Evolutionary conservation across 2,888 invertebrate genomes (phyloP).

Genomic region (Folsomia candida): DNA sequence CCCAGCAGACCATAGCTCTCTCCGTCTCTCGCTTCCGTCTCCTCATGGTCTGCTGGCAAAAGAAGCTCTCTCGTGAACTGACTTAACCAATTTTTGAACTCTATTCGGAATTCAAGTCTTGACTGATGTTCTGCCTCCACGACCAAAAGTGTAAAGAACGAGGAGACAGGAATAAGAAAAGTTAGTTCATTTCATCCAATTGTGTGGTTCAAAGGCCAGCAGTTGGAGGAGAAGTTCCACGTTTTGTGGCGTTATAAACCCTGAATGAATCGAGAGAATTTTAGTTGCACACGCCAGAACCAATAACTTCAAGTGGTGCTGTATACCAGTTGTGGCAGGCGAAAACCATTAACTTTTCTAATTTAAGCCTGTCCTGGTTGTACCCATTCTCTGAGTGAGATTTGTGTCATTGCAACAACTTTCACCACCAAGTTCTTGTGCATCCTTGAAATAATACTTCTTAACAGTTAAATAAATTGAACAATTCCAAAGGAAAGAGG

Average conservation of each 20-base stretch:
- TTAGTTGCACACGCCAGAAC: not conserved
- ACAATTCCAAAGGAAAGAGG: no score
- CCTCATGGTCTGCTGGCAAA: no score
- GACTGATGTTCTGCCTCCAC: not conserved
- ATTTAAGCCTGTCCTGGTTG: not conserved
- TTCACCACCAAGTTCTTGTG: no score
- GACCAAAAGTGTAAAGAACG: constrained; percentile 1
- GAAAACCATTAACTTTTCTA: not conserved
- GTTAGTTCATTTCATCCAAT: constrained; percentile 11
- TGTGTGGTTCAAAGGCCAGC: not conserved
- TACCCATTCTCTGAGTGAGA: not conserved
- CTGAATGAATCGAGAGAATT: no score
- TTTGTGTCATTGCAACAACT: no score
- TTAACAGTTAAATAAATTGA: no score
- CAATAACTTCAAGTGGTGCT: not conserved
- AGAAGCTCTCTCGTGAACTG: not conserved
- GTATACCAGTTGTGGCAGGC: not conserved
- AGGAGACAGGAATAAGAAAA: constrained; percentile 4
- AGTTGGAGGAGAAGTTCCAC: not conserved
- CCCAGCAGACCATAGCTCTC: not conserved
- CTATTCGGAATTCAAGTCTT: constrained; percentile 13
- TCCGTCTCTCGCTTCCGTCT: not conserved
- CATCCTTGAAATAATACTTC: no score
- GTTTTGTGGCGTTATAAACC: not conserved
- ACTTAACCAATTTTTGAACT: not conserved